Conservation (phyloP, 92 coral and sea anemone species). For the Pocillopora meandrina region DNA sequence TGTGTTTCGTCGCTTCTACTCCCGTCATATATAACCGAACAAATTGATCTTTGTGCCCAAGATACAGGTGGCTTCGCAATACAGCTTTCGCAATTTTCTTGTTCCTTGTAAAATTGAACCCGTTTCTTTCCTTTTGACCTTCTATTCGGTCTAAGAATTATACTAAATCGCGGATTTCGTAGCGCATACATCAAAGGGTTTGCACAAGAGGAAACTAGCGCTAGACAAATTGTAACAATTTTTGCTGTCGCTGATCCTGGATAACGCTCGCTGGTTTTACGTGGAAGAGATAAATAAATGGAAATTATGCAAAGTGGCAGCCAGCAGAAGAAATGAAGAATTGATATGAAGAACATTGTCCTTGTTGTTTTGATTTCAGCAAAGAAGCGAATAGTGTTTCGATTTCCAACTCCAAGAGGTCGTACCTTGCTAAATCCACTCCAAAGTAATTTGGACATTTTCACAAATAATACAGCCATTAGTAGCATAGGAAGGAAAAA, state of each 20-base stretch:
- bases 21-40: slow-evolving; percentile 5
- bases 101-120: slow-evolving; percentile 43
- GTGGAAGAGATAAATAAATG: slow-evolving; percentile 35
- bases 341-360: slow-evolving; percentile 61
- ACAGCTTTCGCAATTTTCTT: slow-evolving; percentile 6
- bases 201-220: slow-evolving; percentile 59
- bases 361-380: slow-evolving; percentile 80
- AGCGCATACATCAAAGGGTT: slow-evolving; percentile 69
- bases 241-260: neutral
- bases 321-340: slow-evolving; percentile 67
- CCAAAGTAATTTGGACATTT: slow-evolving; percentile 67
- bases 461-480: slow-evolving; percentile 39
- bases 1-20: slow-evolving; percentile 43
- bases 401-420: slow-evolving; percentile 73
- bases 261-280: neutral
- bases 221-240: slow-evolving; percentile 47
- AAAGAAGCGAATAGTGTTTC: slow-evolving; percentile 62
- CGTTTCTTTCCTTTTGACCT: slow-evolving; percentile 30
- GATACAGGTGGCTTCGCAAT: neutral
- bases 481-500: slow-evolving; percentile 64
- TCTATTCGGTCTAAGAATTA: slow-evolving; percentile 52
- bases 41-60: slow-evolving; percentile 39
- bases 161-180: slow-evolving; percentile 75
- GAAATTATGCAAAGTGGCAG: slow-evolving; percentile 57
- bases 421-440: slow-evolving; percentile 62